Base-by-base conservation (phyloP, 1,140 invertebrate genomes). In the Planococcus citri region DNA sequence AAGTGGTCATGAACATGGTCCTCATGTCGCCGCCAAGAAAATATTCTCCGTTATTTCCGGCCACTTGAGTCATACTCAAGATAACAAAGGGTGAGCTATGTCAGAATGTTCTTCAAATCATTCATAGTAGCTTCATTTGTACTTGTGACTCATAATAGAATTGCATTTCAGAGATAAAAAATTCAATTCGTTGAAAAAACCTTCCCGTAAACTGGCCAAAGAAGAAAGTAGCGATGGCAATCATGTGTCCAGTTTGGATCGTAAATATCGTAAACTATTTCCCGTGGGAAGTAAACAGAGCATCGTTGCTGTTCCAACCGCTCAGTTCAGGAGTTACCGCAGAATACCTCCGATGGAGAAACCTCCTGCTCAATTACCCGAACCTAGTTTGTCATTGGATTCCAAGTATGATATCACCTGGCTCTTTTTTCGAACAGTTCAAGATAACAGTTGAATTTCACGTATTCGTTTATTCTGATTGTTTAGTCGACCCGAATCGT, bases 251-350 rank as follows among this genome's bases (percentile, higher is more conserved):
- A 89, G 87, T 75, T 82, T 89, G 70, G 88, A 89, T 78, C 77
- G 88, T 73, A 89, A 89, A 78, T 88, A 87, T 75, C 77, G 87
- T 68, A 78, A 83, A 74, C 85, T 86, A 73, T 80, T 86, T 68
- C 80, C 75, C 75, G 75, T 74, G 71, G 79, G 77, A 78, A 79
- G 69, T 79, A 79, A 74, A n/a, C 83, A 81, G 78, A 83, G 78
- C 74, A 83, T 84, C 74, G 80, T 87, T 29, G 87, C 87, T 6
- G 86, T 89, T 24, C 87, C 87, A 22, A 90, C 87, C 0, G 85
- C 87, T n/a, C 87, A 89, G 74, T 90, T 88, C 76, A 80, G 87
- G 69, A 88, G 86, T 73, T 89, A 88, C 71, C 78, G 87, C 73
- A 83, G 87, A 76, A 85, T 87, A 38, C 77, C 82, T 71, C 75